Base-by-base conservation (phyloP, 30 jellyfish, hydroid and myxozoan genomes). In the Mastigias papua region DNA sequence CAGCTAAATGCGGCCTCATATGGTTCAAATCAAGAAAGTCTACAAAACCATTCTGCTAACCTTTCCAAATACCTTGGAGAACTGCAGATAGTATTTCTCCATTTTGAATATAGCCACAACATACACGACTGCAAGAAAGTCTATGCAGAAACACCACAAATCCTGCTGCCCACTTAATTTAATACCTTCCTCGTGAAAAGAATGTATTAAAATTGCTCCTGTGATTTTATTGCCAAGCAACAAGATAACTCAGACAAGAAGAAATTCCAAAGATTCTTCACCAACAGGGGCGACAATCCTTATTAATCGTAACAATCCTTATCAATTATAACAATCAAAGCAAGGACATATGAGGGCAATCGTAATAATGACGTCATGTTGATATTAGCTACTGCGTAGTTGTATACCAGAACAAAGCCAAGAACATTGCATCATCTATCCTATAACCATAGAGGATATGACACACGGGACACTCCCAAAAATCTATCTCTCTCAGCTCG, bases 321-420 rank as follows among this genome's bases (percentile, higher is more conserved):
- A n/a, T n/a, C n/a, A n/a, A n/a, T 46, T 6, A 46, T 16, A 16
- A 8, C 16, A 46, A 46, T 46, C 25, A 58, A 58, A 17, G 70
- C 25, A 58, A 58, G 11, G n/a, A 58, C 11, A 17, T 4, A 8
- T 7, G 70, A 2, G 25, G 70, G 70, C 11, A n/a, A 20, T 2
- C 7, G 3, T n/a, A 58, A 58, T 27, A 58, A 58, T 58, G 70
- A 58, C 70, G 70, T 58, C 70, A 58, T 58, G 70, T 58, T 58
- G 70, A 58, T 27, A 58, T 58, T 27, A 58, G 27, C 70, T 58
- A 27, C 11, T 58, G 70, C 29, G 70, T n/a, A 58, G 4, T 61
- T 4, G 73, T 20, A 61, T 8, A 61, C 73, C 73, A 61, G 21
- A n/a, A n/a, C n/a, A n/a, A n/a, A n/a, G n/a, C n/a, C n/a, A n/a